These are phyloP conservation scores for Lithophane socia DNA, from an alignment of 2,888 invertebrate species.

Conservation along the genomic window DNA sequence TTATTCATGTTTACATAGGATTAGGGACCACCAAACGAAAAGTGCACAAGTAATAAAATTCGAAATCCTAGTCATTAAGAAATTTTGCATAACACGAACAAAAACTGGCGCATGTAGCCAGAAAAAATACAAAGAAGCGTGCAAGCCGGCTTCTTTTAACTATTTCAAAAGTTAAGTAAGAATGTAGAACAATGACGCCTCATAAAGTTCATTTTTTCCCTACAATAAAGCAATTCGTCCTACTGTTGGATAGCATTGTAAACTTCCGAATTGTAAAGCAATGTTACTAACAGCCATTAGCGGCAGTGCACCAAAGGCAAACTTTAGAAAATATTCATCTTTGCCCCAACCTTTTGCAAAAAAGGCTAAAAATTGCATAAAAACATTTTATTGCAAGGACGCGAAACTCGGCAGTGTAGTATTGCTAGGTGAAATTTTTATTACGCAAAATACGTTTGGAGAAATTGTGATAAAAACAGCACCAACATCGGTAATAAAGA, in stretches of 20 bases:
- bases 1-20: conserved; percentile 58
- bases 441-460: conserved; percentile 76
- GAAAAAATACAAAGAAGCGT: conserved; percentile 70
- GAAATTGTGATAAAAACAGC: conserved; percentile 75
- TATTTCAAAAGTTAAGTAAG: conserved; percentile 72
- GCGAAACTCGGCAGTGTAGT: conserved; percentile 46
- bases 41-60: conserved; percentile 69
- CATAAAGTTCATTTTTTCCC: conserved; percentile 85
- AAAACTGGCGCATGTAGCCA: conserved; percentile 73
- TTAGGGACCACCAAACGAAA: conserved; percentile 62
- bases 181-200: conserved; percentile 74
- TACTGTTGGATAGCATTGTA: conserved; percentile 85
- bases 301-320: conserved; percentile 76
- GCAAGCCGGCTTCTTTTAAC: conserved; percentile 81
- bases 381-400: conserved; percentile 66
- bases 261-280: conserved; percentile 86
- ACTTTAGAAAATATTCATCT: conserved; percentile 67
- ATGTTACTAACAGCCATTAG: conserved; percentile 80
- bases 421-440: conserved; percentile 77
- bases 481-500: conserved; percentile 54
- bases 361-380: conserved; percentile 79
- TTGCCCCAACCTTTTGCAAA: conserved; percentile 73
- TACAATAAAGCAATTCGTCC: conserved; percentile 87
- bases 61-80: conserved; percentile 59
- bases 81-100: conserved; percentile 75